phyloP scores from a whole-genome alignment of 1,140 invertebrate species.

The Tetragonula clypearis region DNA sequence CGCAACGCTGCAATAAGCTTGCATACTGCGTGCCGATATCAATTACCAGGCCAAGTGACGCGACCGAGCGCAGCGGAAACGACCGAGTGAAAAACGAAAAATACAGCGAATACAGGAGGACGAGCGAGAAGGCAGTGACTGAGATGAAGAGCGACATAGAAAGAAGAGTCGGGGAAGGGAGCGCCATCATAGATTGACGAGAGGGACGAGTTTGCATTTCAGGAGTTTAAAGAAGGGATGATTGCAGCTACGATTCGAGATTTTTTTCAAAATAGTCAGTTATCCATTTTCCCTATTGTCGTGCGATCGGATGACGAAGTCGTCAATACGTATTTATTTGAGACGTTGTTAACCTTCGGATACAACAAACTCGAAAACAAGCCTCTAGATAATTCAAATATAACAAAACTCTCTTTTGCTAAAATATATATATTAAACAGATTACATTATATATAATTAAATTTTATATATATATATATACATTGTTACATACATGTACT shows the following conservation, averaged over 20 bases:
- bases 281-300: neutral
- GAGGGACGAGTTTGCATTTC: constrained; percentile 22
- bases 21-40: constrained; percentile 66
- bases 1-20: constrained; percentile 52
- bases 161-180: constrained; percentile 25
- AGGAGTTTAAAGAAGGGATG: constrained; percentile 52
- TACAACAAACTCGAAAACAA: no score
- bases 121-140: neutral
- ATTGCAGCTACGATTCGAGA: neutral
- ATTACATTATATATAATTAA: no score
- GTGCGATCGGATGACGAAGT: no score
- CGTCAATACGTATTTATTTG: no score
- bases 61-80: constrained; percentile 10
- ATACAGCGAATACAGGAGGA: neutral
- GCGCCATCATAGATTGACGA: constrained; percentile 41
- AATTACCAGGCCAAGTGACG: constrained; percentile 64
- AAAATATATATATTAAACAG: no score
- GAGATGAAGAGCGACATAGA: constrained; percentile 37
- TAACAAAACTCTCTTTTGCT: no score
- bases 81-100: constrained; percentile 52
- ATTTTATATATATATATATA: no score
- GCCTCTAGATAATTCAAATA: no score
- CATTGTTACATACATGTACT: no score
- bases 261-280: neutral
- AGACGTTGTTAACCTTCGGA: no score